These are phyloP conservation scores for Polyergus mexicanus DNA, from an alignment of 1,140 invertebrate genomes.

Conservation along the genomic window DNA sequence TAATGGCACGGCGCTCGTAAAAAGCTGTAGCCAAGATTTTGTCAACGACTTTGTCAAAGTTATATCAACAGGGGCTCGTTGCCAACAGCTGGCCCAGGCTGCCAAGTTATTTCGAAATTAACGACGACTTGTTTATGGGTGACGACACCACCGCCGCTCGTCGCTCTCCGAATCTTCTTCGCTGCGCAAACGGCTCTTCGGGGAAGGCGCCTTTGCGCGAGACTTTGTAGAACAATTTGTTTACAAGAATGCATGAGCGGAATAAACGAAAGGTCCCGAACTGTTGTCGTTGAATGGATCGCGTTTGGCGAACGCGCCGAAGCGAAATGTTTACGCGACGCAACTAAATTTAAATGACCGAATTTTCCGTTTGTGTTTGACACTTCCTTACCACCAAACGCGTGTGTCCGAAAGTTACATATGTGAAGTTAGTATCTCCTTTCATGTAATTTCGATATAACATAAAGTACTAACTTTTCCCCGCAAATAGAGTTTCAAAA, in stretches of 20 bases:
- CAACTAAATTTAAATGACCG: conserved; percentile 62
- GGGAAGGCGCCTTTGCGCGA: conserved; percentile 60
- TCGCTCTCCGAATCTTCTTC: conserved; percentile 31
- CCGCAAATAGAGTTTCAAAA: neutral
- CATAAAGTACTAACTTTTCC: neutral
- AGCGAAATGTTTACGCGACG: conserved; percentile 40
- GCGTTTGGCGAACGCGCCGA: conserved; percentile 49
- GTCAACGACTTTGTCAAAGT: conserved; percentile 86
- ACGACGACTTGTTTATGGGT: conserved; percentile 83
- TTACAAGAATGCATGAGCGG: conserved; percentile 49
- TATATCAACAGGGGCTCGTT: conserved; percentile 83
- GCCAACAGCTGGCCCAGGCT: conserved; percentile 83
- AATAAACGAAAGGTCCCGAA: conserved; percentile 61
- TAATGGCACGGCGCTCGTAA: conserved; percentile 84
- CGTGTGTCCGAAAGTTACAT: neutral
- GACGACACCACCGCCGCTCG: conserved; percentile 61
- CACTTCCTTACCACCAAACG: conserved; percentile 34
- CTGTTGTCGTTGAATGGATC: conserved; percentile 24
- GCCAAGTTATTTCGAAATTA: conserved; percentile 83
- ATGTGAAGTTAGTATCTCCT: neutral
- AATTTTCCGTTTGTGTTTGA: conserved; percentile 58
- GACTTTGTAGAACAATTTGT: conserved; percentile 73
- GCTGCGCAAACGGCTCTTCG: conserved; percentile 68
- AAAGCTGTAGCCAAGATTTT: conserved; percentile 82
- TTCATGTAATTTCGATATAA: neutral